Percentiles rank a stretch among this genome's conserved stretches.
Conservation (phyloP, 2,888 invertebrate genomes). For the Nephrotoma guestfalica region DNA sequence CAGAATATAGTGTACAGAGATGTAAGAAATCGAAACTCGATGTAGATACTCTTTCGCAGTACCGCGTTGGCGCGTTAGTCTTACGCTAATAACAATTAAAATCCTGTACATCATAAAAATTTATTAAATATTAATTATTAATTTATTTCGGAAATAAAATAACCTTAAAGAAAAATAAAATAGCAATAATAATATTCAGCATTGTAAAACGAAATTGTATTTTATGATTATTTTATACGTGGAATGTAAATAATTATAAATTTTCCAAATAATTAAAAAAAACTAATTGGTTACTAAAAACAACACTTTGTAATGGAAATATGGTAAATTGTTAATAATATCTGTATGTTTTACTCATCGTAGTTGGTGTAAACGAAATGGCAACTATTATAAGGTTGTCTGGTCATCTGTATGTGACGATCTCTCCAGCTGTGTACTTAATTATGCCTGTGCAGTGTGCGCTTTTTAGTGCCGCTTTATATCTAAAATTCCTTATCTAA, state of each 20-base stretch:
- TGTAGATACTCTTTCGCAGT: no score
- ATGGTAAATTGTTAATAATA: neutral
- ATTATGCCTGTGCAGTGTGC: no score
- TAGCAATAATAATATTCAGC: neutral
- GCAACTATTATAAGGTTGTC: no score
- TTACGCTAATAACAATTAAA: no score
- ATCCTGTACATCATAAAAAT: no score
- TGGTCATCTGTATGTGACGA: no score
- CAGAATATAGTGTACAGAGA: no score
- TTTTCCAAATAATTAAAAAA: neutral
- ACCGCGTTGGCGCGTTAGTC: no score
- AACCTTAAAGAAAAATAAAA: neutral
- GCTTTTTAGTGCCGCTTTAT: no score
- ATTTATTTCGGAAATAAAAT: neutral
- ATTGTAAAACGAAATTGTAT: neutral
- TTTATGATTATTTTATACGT: neutral
- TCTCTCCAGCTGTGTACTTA: no score
- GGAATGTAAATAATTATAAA: neutral
- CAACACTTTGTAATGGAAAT: neutral
- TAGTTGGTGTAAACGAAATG: neutral
- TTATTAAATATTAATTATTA: no score
- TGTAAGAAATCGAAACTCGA: no score
- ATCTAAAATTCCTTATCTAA: neutral
- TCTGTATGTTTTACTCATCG: neutral
- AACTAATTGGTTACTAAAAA: neutral